These are phyloP conservation scores for Paramormyrops kingsleyae DNA, from an alignment of 2,113 vertebrate genomes.

Conservation along the genomic window DNA sequence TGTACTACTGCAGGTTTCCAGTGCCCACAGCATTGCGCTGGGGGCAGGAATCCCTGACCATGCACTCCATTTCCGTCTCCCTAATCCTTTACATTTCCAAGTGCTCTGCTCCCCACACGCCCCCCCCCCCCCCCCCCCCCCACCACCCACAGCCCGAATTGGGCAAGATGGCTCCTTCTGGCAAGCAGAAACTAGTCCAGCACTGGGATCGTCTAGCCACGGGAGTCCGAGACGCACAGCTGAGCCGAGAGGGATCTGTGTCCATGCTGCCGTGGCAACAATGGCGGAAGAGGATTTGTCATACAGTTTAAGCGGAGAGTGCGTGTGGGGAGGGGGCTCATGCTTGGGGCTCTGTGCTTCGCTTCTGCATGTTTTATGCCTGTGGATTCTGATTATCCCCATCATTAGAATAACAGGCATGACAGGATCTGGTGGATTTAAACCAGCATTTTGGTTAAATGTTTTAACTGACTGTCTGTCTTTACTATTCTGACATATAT, in stretches of 20 bases:
- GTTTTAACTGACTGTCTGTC: not conserved
- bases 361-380: not conserved
- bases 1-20: not conserved
- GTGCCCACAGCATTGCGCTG: not conserved
- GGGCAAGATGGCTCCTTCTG: conserved; percentile 14
- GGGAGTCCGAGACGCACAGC: not conserved
- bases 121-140: too few species aligned
- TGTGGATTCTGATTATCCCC: not conserved
- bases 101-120: not conserved
- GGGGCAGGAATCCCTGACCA: not conserved
- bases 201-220: not conserved
- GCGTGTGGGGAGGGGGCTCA: not conserved
- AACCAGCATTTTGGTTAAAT: not conserved
- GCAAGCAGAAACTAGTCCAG: conserved; percentile 5
- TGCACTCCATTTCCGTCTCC: not conserved
- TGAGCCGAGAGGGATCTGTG: not conserved
- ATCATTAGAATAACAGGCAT: not conserved
- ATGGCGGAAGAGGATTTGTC: not conserved
- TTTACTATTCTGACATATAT: not conserved
- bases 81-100: conserved; percentile 8
- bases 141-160: not conserved
- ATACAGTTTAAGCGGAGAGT: not conserved
- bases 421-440: not conserved
- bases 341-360: not conserved
- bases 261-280: conserved; percentile 11